Percentiles rank a stretch among this genome's conserved stretches.
Evolutionary conservation across 2,113 vertebrate species (phyloP).

Genomic region (Galbula dea): DNA sequence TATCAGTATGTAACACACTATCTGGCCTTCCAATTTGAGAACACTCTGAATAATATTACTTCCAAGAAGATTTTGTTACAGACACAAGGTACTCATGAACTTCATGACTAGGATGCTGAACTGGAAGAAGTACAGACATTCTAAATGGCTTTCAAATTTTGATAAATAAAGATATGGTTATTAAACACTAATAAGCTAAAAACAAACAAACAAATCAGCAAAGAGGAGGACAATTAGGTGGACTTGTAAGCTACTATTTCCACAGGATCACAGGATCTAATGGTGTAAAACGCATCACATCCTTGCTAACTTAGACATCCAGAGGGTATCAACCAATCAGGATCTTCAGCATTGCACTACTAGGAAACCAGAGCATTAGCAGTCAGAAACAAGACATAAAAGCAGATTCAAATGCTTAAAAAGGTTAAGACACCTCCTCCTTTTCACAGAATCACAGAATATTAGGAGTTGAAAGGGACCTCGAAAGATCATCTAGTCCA

Average conservation of each 20-base stretch:
- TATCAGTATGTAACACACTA: neutral
- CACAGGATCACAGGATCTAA: neutral
- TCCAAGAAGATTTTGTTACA: neutral
- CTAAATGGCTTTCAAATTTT: neutral
- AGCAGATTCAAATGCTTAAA: neutral
- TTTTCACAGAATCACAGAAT: too few species aligned
- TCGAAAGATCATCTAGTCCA: too few species aligned
- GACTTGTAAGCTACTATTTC: neutral
- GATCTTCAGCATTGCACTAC: neutral
- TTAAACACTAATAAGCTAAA: neutral
- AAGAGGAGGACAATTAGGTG: neutral
- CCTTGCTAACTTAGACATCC: neutral
- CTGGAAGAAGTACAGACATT: neutral
- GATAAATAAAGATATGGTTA: neutral
- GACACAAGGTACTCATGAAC: neutral
- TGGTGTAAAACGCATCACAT: neutral
- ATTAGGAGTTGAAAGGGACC: too few species aligned
- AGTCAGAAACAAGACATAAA: neutral
- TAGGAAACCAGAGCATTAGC: neutral
- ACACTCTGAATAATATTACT: neutral
- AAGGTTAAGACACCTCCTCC: neutral
- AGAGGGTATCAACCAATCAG: rapidly evolving
- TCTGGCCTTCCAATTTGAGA: neutral
- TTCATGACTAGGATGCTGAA: neutral
- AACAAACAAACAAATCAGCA: neutral